phyloP scores from a whole-genome alignment of 2,888 invertebrate species.

The Petrolisthes cinctipes region DNA sequence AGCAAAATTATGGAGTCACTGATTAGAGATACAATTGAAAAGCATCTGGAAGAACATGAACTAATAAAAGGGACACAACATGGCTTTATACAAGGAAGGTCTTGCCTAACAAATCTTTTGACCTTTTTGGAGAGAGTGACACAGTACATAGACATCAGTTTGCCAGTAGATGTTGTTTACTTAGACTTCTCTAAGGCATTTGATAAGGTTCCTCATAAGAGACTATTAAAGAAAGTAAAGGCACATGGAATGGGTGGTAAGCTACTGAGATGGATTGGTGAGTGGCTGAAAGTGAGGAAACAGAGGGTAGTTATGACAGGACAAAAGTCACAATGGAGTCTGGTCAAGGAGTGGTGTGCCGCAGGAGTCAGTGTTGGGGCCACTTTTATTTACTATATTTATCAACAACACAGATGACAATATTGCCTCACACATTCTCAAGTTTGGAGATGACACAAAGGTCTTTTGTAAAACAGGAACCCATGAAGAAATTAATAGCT shows the following conservation, averaged over 20 bases:
- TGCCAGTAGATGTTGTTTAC: constrained; percentile 7
- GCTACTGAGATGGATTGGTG: not conserved
- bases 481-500: not conserved
- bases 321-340: constrained; percentile 18
- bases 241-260: constrained; percentile 14
- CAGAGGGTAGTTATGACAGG: constrained; percentile 15
- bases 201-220: constrained; percentile 11
- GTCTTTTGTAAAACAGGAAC: not conserved
- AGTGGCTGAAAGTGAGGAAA: not conserved
- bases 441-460: constrained; percentile 28
- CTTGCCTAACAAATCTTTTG: constrained; percentile 2
- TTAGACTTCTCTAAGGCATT: not conserved
- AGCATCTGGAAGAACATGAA: not conserved
- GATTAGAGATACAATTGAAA: not conserved
- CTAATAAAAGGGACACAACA: constrained; percentile 9
- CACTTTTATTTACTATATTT: constrained; percentile 12
- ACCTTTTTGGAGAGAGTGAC: not conserved
- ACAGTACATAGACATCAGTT: not conserved
- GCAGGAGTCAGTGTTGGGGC: constrained; percentile 21
- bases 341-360: constrained; percentile 17
- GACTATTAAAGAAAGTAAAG: not conserved
- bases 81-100: constrained; percentile 4
- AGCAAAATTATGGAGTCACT: not conserved
- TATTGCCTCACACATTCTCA: not conserved
- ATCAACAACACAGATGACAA: constrained; percentile 8